Conservation (phyloP, 2,888 invertebrate genomes). For the Stenchaetothrips biformis region DNA sequence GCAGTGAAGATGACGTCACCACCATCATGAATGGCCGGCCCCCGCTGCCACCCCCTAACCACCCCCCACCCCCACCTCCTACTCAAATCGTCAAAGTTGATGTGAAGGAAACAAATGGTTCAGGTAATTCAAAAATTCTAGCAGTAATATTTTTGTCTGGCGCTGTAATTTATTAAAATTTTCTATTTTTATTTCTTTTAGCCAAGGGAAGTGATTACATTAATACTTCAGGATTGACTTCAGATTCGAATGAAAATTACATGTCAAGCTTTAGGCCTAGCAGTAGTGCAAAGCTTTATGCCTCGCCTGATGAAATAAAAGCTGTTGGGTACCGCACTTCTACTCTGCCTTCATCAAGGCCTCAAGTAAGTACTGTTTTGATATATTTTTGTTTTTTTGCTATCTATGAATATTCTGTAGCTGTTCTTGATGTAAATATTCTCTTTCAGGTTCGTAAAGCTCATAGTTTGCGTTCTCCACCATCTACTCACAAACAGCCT, state of each 20-base stretch:
- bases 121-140: conserved; percentile 25
- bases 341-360: conserved; percentile 40
- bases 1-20: conserved; percentile 67
- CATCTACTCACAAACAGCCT: conserved; percentile 39
- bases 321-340: conserved; percentile 55
- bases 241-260: conserved; percentile 17
- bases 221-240: conserved; percentile 49
- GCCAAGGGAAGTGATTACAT: conserved; percentile 45
- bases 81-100: conserved; percentile 67
- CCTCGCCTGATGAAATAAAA: conserved; percentile 79
- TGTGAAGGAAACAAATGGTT: conserved; percentile 42
- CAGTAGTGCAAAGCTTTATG: conserved; percentile 79
- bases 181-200: conserved; percentile 25
- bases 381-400: not conserved
- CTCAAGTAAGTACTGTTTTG: conserved; percentile 39
- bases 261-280: conserved; percentile 88
- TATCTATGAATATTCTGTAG: no score
- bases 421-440: not conserved
- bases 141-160: not conserved
- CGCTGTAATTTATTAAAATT: not conserved
- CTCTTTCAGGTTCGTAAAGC: conserved; percentile 56
- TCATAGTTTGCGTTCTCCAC: conserved; percentile 55
- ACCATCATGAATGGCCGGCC: conserved; percentile 45
- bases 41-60: conserved; percentile 70
- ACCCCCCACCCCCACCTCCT: conserved; percentile 62